These are phyloP conservation scores for Phalacrocorax pelagicus DNA, from an alignment of 2,113 vertebrate genomes.

Conservation along the genomic window DNA sequence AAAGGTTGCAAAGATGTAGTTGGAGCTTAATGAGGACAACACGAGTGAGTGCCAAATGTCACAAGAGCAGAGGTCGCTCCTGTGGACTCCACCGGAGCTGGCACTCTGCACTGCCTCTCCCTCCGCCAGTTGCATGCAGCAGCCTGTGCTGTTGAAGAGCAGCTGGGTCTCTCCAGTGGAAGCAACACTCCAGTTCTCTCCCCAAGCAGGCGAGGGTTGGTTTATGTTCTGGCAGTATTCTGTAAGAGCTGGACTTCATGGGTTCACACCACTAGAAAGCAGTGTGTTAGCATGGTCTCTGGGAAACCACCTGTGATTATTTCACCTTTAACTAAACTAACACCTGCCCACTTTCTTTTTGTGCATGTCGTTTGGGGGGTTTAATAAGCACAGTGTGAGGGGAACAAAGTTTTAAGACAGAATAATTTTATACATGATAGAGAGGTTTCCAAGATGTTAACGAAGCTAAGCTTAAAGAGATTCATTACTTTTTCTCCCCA, in stretches of 20 bases:
- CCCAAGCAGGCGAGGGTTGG: fast-evolving
- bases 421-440: not conserved
- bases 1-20: not conserved
- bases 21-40: fast-evolving
- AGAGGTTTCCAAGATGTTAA: not conserved
- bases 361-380: fast-evolving
- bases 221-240: not conserved
- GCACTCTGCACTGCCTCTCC: not conserved
- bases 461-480: not conserved
- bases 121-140: fast-evolving
- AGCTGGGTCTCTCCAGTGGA: not conserved
- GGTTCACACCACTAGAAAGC: not conserved
- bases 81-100: not conserved
- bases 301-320: not conserved
- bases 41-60: fast-evolving
- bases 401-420: not conserved
- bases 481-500: not conserved
- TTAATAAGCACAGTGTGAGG: not conserved
- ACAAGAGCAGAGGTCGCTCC: not conserved
- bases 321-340: not conserved
- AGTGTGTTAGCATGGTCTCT: not conserved
- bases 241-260: not conserved
- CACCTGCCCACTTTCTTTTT: not conserved
- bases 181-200: not conserved
- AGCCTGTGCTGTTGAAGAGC: not conserved